Conservation (phyloP, 1,140 invertebrate species). For the Pseudomyrmex gracilis region DNA sequence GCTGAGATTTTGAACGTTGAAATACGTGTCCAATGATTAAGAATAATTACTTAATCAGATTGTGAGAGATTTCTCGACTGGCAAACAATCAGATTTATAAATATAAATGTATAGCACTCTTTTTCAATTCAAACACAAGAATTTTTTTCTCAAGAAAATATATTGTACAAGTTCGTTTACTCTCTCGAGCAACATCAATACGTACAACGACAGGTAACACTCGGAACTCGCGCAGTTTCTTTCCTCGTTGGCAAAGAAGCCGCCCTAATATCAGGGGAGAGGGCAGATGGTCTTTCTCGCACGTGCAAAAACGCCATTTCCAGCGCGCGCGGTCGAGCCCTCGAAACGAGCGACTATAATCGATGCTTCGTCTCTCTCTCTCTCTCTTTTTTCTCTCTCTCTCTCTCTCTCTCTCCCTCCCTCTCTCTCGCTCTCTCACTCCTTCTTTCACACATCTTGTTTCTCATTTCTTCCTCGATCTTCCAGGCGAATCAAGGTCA, state of each 20-base stretch:
- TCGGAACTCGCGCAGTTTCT: constrained; percentile 17
- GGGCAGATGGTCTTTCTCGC: constrained; percentile 58
- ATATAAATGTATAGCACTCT: too few relatives aligned
- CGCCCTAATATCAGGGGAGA: constrained; percentile 50
- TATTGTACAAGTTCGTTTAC: constrained; percentile 9
- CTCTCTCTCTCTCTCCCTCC: constrained; percentile 38
- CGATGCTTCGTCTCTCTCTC: constrained; percentile 70
- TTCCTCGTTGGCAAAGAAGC: constrained; percentile 58
- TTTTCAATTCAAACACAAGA: neutral
- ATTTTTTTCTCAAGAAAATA: neutral
- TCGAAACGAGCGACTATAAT: constrained; percentile 71
- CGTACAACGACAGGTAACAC: constrained; percentile 46
- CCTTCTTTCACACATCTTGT: neutral
- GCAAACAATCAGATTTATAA: neutral
- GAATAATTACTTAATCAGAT: neutral
- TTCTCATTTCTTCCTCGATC: constrained; percentile 57
- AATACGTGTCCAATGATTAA: neutral
- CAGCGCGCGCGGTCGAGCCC: constrained; percentile 65
- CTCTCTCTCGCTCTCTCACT: too few relatives aligned
- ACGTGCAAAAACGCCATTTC: constrained; percentile 69
- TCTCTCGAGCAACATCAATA: constrained; percentile 37
- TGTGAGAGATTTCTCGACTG: neutral
- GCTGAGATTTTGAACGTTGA: neutral
- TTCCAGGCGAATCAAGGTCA: constrained; percentile 64
- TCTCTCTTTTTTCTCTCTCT: neutral